phyloP scores from a whole-genome alignment of 2,888 invertebrate genomes.

The Notodonta dromedarius region DNA sequence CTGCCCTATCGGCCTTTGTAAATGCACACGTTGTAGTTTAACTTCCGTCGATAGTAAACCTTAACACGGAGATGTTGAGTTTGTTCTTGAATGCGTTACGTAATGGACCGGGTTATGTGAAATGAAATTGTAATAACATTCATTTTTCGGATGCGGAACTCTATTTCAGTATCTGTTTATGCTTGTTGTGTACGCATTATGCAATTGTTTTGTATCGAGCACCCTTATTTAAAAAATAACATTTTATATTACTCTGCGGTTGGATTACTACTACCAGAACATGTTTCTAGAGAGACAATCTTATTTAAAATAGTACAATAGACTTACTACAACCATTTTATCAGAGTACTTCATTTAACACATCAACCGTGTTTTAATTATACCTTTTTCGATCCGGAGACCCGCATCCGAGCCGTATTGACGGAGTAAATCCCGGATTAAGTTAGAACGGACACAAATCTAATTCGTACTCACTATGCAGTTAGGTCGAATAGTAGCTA shows the following conservation, averaged over 20 bases:
- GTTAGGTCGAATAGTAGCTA: not conserved
- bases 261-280: not conserved
- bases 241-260: not conserved
- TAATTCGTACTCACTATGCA: conserved; percentile 3
- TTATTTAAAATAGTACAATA: too few relatives aligned
- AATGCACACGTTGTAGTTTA: conserved; percentile 44
- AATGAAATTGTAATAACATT: conserved; percentile 42
- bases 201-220: conserved; percentile 24
- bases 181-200: conserved; percentile 18
- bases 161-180: conserved; percentile 26
- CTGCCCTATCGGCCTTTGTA: conserved; percentile 54
- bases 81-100: conserved; percentile 15
- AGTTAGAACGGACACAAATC: conserved; percentile 3
- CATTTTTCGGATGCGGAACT: conserved; percentile 36
- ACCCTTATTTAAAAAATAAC: not conserved
- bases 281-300: too few relatives aligned
- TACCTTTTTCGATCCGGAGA: not conserved
- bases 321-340: not conserved
- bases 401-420: conserved; percentile 1
- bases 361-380: not conserved
- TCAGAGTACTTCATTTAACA: not conserved
- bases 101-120: conserved; percentile 20
- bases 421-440: not conserved
- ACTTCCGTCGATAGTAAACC: conserved; percentile 28
- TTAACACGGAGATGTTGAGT: conserved; percentile 23